These are phyloP conservation scores for Oophaga pumilio DNA, from an alignment of 2,113 vertebrate genomes.

Conservation along the genomic window DNA sequence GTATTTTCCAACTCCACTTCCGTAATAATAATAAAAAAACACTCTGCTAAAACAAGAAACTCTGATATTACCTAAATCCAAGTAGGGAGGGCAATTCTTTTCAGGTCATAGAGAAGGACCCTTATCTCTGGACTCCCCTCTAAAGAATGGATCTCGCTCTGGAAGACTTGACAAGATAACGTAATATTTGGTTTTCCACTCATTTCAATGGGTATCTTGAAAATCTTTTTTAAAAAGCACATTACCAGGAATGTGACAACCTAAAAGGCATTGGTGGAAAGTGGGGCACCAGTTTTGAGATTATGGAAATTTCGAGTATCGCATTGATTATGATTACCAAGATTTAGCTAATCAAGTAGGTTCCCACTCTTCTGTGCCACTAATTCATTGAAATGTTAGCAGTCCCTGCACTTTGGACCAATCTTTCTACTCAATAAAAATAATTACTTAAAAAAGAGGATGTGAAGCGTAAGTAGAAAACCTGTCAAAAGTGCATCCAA, in stretches of 20 bases:
- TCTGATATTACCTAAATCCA: too few relatives aligned
- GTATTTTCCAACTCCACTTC: not conserved
- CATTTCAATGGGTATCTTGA: not conserved
- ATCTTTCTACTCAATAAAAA: not conserved
- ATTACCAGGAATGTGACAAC: not conserved
- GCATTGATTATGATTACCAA: not conserved
- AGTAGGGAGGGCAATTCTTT: too few relatives aligned
- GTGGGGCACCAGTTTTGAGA: not conserved
- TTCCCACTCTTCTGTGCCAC: not conserved
- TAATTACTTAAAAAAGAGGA: not conserved
- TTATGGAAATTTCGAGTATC: too few relatives aligned
- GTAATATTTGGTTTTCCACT: not conserved
- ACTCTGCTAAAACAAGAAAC: too few relatives aligned
- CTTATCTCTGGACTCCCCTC: not conserved
- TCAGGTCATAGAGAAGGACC: not conserved
- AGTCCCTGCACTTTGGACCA: not conserved
- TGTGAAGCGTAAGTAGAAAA: not conserved
- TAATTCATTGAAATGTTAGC: not conserved
- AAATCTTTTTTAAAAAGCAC: not conserved
- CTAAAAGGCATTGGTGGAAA: not conserved
- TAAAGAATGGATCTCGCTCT: not conserved
- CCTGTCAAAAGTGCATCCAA: not conserved
- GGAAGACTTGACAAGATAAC: not conserved
- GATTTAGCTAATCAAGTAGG: not conserved
- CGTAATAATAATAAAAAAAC: too few relatives aligned